A percentile compares a stretch with the other conserved stretches of the same genome.
phyloP scores from a whole-genome alignment of 2,888 invertebrate genomes.

The Scaptomyza polygonia region DNA sequence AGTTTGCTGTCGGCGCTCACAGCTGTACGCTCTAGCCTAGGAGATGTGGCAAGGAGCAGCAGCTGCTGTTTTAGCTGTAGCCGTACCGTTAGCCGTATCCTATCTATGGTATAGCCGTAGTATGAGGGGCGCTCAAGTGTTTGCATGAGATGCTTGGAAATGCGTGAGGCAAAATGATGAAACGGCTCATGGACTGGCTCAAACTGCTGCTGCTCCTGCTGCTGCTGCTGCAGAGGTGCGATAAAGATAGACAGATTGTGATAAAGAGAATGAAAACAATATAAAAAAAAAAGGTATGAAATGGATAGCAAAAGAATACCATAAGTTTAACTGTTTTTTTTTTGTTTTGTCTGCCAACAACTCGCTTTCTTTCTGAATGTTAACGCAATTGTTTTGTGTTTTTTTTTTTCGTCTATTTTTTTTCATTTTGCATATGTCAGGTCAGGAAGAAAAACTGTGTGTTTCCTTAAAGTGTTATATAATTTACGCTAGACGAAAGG shows the following conservation, averaged over 20 bases:
- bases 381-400: conserved; percentile 16
- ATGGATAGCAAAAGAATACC: conserved; percentile 31
- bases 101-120: too few relatives aligned
- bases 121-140: conserved; percentile 39
- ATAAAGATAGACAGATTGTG: conserved; percentile 8
- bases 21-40: conserved; percentile 16
- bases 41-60: conserved; percentile 15
- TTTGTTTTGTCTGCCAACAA: conserved; percentile 44
- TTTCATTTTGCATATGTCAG: conserved; percentile 27
- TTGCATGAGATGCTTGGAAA: conserved; percentile 67
- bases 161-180: conserved; percentile 51
- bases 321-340: conserved; percentile 42
- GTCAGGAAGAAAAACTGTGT: too few relatives aligned
- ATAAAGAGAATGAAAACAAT: too few relatives aligned
- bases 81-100: conserved; percentile 16
- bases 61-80: background rate
- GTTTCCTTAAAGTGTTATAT: background rate
- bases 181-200: conserved; percentile 26
- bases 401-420: background rate
- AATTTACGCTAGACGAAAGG: background rate
- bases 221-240: conserved; percentile 3
- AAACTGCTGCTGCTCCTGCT: conserved; percentile 5
- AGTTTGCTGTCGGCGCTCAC: conserved; percentile 43
- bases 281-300: background rate
- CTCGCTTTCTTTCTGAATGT: conserved; percentile 37